Evolutionary conservation across 2,797 vertebrate species (phyloP), one percentile per base, ranked within the genome.

Genomic region (Thunnus albacares): DNA sequence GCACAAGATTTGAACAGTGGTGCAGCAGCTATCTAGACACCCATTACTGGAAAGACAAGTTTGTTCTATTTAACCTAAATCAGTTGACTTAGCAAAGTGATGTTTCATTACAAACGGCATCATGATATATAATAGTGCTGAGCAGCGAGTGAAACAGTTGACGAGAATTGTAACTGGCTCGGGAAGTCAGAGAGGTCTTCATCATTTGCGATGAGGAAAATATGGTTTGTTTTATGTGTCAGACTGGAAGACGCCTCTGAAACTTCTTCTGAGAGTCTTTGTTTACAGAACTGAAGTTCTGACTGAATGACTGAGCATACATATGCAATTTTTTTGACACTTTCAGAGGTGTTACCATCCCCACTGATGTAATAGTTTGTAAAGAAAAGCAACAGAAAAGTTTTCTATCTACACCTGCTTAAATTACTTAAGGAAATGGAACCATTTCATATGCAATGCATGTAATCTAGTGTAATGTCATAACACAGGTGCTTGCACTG

Each of bases 51-150:
- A 81, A 67, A 75, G 75, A 70, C 57, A 18, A 56, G 75, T 60
- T 61, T 5, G 38, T 41, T 26, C 30, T 22, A 49, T 66, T 84
- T 64, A 70, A 82, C 75, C 64, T 66, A 65, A 6, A 87, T 84
- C 72, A 82, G 72, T 71, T 69, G 75, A 82, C 86, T 80, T 62
- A 47, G 82, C 47, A 80, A 75, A 73, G 75, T 58, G 63, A 66
- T 13, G 58, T 73, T 81, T 80, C 77, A 69, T 75, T 80, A 56
- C 64, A 75, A 74, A 71, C 20, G 22, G n/a, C 12, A 24, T 81
- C 9, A 30, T 56, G 75, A 89, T 83, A 70, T 81, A 84, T 81
- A 62, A 81, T 0, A 5, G 15, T 8, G 51, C 30, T 5, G 11
- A 82, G 52, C 75, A 28, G 57, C 7, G 10, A 75, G 66, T 10